phyloP scores from a whole-genome alignment of 2,797 vertebrate genomes.

The Malacoraja senta region DNA sequence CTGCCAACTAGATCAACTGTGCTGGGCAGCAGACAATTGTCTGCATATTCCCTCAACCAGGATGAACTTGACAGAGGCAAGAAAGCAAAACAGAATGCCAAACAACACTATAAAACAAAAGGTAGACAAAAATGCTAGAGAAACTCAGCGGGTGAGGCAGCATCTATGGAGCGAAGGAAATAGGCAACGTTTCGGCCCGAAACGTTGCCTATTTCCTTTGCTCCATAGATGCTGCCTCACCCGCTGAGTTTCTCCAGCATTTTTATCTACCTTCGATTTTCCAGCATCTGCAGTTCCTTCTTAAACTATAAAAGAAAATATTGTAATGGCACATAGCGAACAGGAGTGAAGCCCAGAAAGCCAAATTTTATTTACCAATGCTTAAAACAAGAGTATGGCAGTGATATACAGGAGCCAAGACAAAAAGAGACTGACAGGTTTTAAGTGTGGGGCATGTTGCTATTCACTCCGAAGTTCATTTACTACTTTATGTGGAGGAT shows the following conservation, averaged over 20 bases:
- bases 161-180: no score
- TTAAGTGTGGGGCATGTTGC: conserved; percentile 52
- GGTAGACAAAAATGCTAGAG: no score
- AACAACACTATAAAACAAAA: background rate
- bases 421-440: conserved; percentile 54
- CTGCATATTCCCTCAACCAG: background rate
- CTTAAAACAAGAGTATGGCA: conserved; percentile 43
- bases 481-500: conserved; percentile 54
- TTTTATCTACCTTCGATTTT: no score
- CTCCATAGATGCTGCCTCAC: no score
- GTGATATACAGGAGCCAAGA: conserved; percentile 54
- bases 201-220: no score
- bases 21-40: background rate
- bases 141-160: no score
- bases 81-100: background rate
- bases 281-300: no score
- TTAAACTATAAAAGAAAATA: background rate
- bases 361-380: conserved; percentile 37
- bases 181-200: no score
- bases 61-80: background rate
- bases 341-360: background rate
- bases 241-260: no score
- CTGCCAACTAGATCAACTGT: background rate
- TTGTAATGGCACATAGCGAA: background rate
- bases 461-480: conserved; percentile 58